Evolutionary conservation across 2,113 vertebrate species (phyloP), one percentile per base, ranked within the genome.

Genomic region (Caranx ignobilis): DNA sequence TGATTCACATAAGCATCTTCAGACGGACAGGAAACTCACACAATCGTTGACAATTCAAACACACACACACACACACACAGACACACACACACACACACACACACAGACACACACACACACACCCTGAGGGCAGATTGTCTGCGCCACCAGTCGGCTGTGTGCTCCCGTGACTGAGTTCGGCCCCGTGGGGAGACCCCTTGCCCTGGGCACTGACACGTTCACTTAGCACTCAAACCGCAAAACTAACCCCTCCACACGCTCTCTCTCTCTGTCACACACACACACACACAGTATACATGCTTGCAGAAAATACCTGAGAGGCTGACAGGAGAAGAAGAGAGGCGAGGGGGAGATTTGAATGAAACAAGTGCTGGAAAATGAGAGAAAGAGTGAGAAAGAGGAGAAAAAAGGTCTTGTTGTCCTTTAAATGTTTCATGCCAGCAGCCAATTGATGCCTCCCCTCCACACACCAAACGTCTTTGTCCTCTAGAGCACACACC

Each of bases 151-250:
- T 89, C 82, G 79, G 81, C 71, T 73, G 82, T 79, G 88, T 73
- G 77, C 81, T 94, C 86, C 84, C 82, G 75, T 94, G 92, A 94
- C 92, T 92, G 88, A 91, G 79, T 79, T 74, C 6, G 79, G 71
- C 83, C 87, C 91, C 61, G 26, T 69, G 52, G 88, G 87, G 82
- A 80, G 77, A 90, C 81, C 86, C 89, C 60, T 69, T 75, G 85
- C 91, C 87, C 87, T 79, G 47, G 75, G 88, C 90, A 88, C 90
- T 92, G 92, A 94, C 94, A 94, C 88, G 84, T 91, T 87, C 84
- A 67, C 89, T 93, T 90, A 93, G 86, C 75, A 50, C 88, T 90
- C 85, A 90, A 89, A 91, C 71, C 75, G 72, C 84, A 81, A 83
- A 84, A 71, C 77, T 50, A 77, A 76, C 75, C 74, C 57, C 37